Evolutionary conservation across 2,888 invertebrate species (phyloP), one percentile per base, ranked within the genome.

Genomic region (Lissonota sp.): DNA sequence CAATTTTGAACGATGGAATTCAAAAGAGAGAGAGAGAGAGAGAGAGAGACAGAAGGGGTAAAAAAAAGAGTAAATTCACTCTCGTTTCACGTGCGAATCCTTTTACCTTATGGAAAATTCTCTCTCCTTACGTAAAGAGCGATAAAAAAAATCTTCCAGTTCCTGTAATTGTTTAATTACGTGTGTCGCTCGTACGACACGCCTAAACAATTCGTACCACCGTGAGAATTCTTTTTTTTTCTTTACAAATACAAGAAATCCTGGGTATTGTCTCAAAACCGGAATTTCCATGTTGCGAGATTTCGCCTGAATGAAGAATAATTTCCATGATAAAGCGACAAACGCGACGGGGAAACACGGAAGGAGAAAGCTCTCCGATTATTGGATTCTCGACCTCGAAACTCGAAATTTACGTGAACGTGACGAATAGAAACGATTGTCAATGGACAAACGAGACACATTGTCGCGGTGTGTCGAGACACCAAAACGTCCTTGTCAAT

Each of bases 251-350:
- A 51, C 51, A 14, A 51, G 51, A 51, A 51, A 16, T 53, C 16
- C 39, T 12, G 12, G 37, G n/a, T 10, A 46, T 57, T 46, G 55
- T 55, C 26, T 5, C 6, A 16, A 8, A 53, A 44, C 5, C 16
- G 6, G 10, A 40, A 69, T 55, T 69, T 57, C 44, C 44, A 37
- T 37, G 42, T 10, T 5, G 26, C 26, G 26, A 1, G 26, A 26
- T 26, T 26, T 26, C 26, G 26, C 26, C 26, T 26, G 3, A 26
- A 26, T 26, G 14, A 5, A 37, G 37, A 37, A 8, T 55, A 14
- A 76, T 76, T 69, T 51, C 40, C 57, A 77, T 70, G 57, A 77
- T 63, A 77, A 70, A 74, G 66, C 39, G 42, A 7, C 44, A 14
- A 51, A 12, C 37, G 5, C 12, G 53, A 51, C 7, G 26, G 26